A percentile compares a stretch with the other conserved stretches of the same genome.
These are phyloP conservation scores for Pachyramphus minor DNA, from an alignment of 2,113 vertebrate species.

Conservation along the genomic window DNA sequence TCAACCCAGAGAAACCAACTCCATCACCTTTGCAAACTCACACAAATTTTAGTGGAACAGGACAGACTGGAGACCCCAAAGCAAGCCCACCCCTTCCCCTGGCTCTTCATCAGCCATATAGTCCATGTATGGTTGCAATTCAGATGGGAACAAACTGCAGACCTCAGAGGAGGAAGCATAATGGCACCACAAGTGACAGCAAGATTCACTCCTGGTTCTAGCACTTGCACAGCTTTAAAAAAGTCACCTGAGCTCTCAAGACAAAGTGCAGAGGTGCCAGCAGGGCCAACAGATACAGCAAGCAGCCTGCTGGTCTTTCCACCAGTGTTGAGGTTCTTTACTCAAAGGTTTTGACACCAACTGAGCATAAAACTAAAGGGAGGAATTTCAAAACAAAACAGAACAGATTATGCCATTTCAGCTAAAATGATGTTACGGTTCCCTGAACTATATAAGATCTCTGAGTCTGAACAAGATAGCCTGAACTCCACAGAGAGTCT, in stretches of 20 bases:
- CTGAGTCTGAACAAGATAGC: not conserved
- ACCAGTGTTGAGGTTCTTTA: not conserved
- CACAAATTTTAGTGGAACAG: accelerated
- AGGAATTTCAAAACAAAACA: not conserved
- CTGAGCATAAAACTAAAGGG: not conserved
- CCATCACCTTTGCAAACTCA: not conserved
- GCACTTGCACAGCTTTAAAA: not conserved
- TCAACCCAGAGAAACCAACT: not conserved
- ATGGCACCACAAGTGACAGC: not conserved
- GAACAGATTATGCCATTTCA: not conserved
- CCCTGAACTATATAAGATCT: not conserved
- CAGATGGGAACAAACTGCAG: not conserved
- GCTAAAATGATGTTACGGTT: not conserved
- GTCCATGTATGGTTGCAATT: not conserved
- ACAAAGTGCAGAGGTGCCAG: not conserved
- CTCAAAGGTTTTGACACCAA: not conserved
- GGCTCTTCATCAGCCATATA: not conserved
- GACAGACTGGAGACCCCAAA: not conserved
- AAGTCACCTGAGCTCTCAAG: not conserved
- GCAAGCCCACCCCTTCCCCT: not conserved
- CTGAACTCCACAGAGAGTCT: not conserved
- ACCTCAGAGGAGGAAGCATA: not conserved
- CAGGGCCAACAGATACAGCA: not conserved
- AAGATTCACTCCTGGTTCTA: not conserved
- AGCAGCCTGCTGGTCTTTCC: not conserved